These are phyloP conservation scores for Zaprionus gabonicus DNA, from an alignment of 1,140 invertebrate species.

Conservation along the genomic window DNA sequence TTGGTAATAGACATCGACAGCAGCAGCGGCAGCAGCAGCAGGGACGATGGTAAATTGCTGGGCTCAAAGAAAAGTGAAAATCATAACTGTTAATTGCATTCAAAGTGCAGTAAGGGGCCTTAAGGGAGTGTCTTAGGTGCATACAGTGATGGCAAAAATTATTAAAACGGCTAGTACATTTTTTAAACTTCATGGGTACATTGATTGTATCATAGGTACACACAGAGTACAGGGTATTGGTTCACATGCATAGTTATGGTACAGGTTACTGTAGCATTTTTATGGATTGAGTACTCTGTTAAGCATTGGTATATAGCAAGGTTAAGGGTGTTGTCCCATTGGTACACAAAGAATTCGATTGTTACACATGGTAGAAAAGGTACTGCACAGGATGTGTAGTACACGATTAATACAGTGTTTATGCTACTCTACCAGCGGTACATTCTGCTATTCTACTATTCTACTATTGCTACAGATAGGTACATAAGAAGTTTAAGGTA, in stretches of 20 bases:
- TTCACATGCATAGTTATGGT: neutral
- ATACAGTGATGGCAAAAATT: neutral
- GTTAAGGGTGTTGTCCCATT: no score
- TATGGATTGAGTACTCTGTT: no score
- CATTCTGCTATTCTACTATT: no score
- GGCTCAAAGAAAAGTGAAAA: slow-evolving; percentile 64
- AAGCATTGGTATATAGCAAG: no score
- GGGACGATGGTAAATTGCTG: slow-evolving; percentile 43
- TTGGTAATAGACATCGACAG: slow-evolving; percentile 8
- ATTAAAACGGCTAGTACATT: neutral
- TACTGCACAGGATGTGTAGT: neutral
- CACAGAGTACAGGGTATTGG: neutral
- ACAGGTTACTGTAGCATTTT: neutral
- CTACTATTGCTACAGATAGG: no score
- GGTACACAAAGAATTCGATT: no score
- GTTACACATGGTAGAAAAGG: neutral
- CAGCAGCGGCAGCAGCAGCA: slow-evolving; percentile 20
- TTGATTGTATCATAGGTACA: neutral
- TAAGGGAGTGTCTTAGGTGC: neutral
- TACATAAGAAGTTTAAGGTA: no score
- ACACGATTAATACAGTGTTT: no score
- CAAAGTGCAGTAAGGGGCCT: slow-evolving; percentile 46
- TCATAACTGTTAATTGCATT: slow-evolving; percentile 80
- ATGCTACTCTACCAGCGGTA: no score
- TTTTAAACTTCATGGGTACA: neutral